Percentiles rank a stretch among this genome's conserved stretches.
Evolutionary conservation across 2,797 vertebrate species (phyloP).

Genomic region (Pseudopleuronectes americanus): DNA sequence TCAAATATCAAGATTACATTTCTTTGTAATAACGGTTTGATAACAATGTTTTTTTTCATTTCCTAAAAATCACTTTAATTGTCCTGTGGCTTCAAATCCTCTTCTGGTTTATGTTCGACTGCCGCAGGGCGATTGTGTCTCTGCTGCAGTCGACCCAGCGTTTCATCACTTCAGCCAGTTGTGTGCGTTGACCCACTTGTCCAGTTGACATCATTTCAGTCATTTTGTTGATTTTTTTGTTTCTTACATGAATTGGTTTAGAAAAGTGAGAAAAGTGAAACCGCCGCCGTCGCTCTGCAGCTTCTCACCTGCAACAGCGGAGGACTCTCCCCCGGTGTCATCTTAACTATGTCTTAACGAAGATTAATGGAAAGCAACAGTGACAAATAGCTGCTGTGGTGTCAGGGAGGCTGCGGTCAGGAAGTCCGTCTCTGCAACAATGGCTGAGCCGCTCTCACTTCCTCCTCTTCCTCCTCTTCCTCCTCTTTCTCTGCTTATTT

Average conservation of each 20-base stretch:
- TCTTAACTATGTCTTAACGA: constrained; percentile 33
- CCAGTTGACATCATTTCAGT: constrained; percentile 49
- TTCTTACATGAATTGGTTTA: constrained; percentile 45
- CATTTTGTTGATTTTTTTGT: constrained; percentile 30
- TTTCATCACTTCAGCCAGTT: constrained; percentile 62
- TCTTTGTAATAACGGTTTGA: too few species aligned
- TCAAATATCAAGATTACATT: too few species aligned
- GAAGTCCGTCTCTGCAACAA: constrained; percentile 37
- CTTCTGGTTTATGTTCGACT: constrained; percentile 30
- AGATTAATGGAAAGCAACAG: constrained; percentile 55
- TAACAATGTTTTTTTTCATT: background rate
- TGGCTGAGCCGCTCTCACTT: constrained; percentile 2
- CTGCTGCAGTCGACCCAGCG: constrained; percentile 26
- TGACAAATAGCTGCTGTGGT: constrained; percentile 52
- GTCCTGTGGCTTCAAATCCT: constrained; percentile 35
- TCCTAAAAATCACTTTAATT: constrained; percentile 33
- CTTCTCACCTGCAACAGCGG: constrained; percentile 31
- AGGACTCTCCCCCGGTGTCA: constrained; percentile 26
- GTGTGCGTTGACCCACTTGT: constrained; percentile 65
- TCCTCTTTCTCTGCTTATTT: background rate
- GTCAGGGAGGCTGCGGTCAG: constrained; percentile 19
- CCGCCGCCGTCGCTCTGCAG: constrained; percentile 9
- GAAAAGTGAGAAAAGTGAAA: constrained; percentile 35
- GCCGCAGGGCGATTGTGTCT: constrained; percentile 16
- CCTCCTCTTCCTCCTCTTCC: background rate